A percentile compares a stretch with the other conserved stretches of the same genome.
These are phyloP conservation scores for Chlorospingus flavigularis DNA, from an alignment of 2,797 vertebrate genomes.

Conservation along the genomic window DNA sequence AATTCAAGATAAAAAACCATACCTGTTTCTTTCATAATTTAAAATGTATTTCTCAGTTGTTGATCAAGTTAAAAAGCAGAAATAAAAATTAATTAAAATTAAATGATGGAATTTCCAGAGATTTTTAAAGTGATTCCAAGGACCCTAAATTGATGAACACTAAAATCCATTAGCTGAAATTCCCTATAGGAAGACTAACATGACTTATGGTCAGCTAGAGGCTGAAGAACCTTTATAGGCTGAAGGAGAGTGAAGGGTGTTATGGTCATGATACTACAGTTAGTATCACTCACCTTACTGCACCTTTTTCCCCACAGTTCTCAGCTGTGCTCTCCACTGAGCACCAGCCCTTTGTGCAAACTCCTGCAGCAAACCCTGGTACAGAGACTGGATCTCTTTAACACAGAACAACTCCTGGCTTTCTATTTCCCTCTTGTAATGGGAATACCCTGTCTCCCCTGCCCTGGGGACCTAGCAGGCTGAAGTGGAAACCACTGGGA, in stretches of 20 bases:
- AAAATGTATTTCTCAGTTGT: background rate
- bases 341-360: background rate
- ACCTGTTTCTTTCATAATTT: background rate
- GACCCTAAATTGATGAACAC: background rate
- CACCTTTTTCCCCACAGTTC: background rate
- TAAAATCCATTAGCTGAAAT: background rate
- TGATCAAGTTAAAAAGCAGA: background rate
- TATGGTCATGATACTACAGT: background rate
- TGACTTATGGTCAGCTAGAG: background rate
- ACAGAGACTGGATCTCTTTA: background rate
- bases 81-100: background rate
- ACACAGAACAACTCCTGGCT: background rate
- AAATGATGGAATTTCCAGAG: background rate
- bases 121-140: background rate
- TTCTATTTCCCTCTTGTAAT: background rate
- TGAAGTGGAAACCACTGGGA: background rate
- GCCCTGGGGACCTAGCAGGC: background rate
- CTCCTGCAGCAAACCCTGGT: background rate
- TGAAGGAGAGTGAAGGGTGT: background rate
- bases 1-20: background rate
- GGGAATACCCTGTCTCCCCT: background rate
- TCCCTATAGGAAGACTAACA: background rate
- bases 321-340: background rate
- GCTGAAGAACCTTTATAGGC: background rate
- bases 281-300: background rate